phyloP scores from a whole-genome alignment of 1,140 invertebrate genomes.

The Leptinotarsa lineolata region DNA sequence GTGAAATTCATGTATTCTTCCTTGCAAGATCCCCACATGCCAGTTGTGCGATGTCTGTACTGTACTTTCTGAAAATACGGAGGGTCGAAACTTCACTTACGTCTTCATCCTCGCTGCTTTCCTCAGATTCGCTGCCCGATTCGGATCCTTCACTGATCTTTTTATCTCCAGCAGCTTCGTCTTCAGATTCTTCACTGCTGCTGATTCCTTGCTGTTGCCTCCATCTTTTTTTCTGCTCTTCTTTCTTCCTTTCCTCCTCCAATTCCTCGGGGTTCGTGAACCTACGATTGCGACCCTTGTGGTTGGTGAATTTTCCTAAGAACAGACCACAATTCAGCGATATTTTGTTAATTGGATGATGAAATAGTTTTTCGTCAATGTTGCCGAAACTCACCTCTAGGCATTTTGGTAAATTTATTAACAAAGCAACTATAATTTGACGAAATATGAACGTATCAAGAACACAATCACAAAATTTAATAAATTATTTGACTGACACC shows the following conservation, averaged over 20 bases:
- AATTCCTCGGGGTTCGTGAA: conserved; percentile 94
- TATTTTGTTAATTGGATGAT: neutral
- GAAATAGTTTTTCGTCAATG: neutral
- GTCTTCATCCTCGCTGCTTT: conserved; percentile 44
- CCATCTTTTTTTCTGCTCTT: conserved; percentile 71
- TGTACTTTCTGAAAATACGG: neutral
- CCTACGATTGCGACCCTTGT: conserved; percentile 89
- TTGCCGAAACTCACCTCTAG: conserved; percentile 19
- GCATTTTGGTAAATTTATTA: conserved; percentile 6
- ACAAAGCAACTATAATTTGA: conserved; percentile 11
- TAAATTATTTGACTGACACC: conserved; percentile 4
- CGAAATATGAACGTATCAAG: neutral
- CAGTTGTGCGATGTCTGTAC: too few relatives aligned
- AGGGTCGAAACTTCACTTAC: conserved; percentile 21
- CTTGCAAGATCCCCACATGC: too few relatives aligned
- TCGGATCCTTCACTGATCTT: conserved; percentile 58
- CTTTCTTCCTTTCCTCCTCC: conserved; percentile 81
- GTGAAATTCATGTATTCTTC: too few relatives aligned
- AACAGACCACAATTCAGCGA: neutral
- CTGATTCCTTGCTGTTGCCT: conserved; percentile 60
- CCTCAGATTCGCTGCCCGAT: conserved; percentile 38
- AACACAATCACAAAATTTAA: conserved; percentile 10
- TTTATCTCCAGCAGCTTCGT: conserved; percentile 53
- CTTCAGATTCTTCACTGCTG: conserved; percentile 47
- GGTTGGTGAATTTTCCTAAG: conserved; percentile 82